Conservation (phyloP, 2,113 vertebrate species). For the Hymenochirus boettgeri region DNA sequence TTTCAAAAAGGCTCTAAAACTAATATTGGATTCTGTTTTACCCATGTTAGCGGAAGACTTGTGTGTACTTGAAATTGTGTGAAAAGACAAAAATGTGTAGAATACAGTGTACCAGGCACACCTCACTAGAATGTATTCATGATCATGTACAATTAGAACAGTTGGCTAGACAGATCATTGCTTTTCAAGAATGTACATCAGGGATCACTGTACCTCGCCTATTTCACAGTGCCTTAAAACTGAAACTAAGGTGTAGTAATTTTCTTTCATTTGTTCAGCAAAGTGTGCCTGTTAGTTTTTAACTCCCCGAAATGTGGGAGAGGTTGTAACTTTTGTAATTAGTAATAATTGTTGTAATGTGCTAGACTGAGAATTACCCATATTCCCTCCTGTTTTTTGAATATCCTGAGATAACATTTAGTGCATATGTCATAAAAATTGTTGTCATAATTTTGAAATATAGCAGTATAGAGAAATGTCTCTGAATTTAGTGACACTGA, state of each 20-base stretch:
- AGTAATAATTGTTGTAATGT: constrained; percentile 48
- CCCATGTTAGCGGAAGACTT: too few species aligned
- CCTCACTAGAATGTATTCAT: constrained; percentile 70
- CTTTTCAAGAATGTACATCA: constrained; percentile 82
- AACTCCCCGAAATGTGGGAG: constrained; percentile 58
- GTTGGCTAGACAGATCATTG: constrained; percentile 76
- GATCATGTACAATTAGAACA: constrained; percentile 68
- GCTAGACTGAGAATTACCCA: constrained; percentile 60
- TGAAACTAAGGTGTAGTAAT: constrained; percentile 72
- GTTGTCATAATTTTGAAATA: constrained; percentile 29
- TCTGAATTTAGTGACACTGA: not conserved
- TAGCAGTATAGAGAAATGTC: not conserved
- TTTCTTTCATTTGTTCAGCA: constrained; percentile 60
- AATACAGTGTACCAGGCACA: constrained; percentile 70
- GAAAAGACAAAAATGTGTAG: constrained; percentile 58
- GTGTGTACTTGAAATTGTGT: constrained; percentile 60
- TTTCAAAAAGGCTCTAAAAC: too few species aligned
- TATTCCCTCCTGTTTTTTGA: constrained; percentile 56
- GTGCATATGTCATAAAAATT: too few species aligned
- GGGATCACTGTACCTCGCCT: constrained; percentile 82
- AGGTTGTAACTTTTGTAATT: constrained; percentile 29
- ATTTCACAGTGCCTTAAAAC: constrained; percentile 84
- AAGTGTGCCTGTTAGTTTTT: constrained; percentile 71
- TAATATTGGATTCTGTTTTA: too few species aligned
- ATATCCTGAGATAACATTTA: too few species aligned